Percentiles rank a stretch among this genome's conserved stretches.
Conservation (phyloP, 1,140 invertebrate species). For the Drosophila sturtevanti region DNA sequence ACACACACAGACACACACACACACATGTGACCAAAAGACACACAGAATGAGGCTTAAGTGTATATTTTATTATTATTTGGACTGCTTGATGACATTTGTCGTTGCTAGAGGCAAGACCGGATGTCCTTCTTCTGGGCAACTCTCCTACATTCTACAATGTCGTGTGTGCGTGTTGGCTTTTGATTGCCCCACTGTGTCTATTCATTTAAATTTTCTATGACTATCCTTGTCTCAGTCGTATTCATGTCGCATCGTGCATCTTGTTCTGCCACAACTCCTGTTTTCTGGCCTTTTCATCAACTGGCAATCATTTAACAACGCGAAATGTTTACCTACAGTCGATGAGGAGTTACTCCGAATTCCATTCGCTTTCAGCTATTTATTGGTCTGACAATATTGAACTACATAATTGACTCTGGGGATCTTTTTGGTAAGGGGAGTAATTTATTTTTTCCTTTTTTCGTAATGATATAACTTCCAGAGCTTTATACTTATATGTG, state of each 20-base stretch:
- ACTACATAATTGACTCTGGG: neutral
- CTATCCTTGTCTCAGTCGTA: constrained; percentile 27
- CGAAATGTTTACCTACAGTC: constrained; percentile 50
- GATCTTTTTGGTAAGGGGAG: neutral
- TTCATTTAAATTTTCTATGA: constrained; percentile 68
- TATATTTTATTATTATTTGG: constrained; percentile 81
- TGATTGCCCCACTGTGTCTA: constrained; percentile 78
- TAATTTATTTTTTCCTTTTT: no score
- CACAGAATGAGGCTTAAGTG: constrained; percentile 74
- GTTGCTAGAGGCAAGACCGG: constrained; percentile 69
- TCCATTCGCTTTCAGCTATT: neutral
- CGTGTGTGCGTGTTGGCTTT: constrained; percentile 58
- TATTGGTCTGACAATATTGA: neutral
- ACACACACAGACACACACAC: no score
- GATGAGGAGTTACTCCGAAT: neutral
- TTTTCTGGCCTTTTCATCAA: constrained; percentile 60
- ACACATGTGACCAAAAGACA: constrained; percentile 37
- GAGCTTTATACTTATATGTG: no score
- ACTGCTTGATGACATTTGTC: constrained; percentile 79
- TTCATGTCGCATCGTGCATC: constrained; percentile 8
- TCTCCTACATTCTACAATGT: neutral
- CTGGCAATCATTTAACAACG: constrained; percentile 64
- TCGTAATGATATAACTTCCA: no score
- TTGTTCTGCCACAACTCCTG: constrained; percentile 21
- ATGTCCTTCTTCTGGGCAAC: constrained; percentile 52